Evolutionary conservation across 2,888 invertebrate genomes (phyloP).

Genomic region (Drosophila merina): DNA sequence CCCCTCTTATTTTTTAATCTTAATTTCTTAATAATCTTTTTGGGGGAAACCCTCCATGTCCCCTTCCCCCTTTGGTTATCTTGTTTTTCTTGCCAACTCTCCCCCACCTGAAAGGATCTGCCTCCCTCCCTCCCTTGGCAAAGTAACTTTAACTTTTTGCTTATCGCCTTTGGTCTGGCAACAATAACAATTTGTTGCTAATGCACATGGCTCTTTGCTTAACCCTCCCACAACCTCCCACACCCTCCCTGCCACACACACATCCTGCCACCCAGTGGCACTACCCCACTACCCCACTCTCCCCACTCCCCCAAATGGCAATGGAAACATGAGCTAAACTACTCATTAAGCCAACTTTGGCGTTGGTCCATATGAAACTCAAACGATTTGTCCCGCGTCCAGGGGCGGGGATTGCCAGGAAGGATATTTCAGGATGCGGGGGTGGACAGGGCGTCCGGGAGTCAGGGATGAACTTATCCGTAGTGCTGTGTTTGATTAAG

Average conservation of each 20-base stretch:
- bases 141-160: constrained; percentile 35
- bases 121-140: not conserved
- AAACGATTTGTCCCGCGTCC: constrained; percentile 37
- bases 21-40: not conserved
- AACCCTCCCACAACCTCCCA: constrained; percentile 15
- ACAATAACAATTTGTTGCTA: constrained; percentile 76
- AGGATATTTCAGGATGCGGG: not conserved
- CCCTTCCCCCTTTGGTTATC: not conserved
- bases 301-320: not conserved
- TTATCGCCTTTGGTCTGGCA: constrained; percentile 47
- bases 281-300: not conserved
- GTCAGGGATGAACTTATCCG: constrained; percentile 33
- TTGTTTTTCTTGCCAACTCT: not conserved
- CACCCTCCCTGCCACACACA: not conserved
- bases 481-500: constrained; percentile 74
- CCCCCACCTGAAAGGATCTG: not conserved
- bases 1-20: not conserved
- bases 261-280: not conserved
- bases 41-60: not conserved
- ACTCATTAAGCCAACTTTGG: constrained; percentile 64
- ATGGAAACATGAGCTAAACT: constrained; percentile 54
- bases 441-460: not conserved
- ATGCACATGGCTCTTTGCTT: constrained; percentile 66
- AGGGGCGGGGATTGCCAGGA: constrained; percentile 6
- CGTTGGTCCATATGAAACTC: constrained; percentile 46